These are phyloP conservation scores for Mirza zaza DNA, from an alignment of 2,113 vertebrate genomes.

Conservation along the genomic window DNA sequence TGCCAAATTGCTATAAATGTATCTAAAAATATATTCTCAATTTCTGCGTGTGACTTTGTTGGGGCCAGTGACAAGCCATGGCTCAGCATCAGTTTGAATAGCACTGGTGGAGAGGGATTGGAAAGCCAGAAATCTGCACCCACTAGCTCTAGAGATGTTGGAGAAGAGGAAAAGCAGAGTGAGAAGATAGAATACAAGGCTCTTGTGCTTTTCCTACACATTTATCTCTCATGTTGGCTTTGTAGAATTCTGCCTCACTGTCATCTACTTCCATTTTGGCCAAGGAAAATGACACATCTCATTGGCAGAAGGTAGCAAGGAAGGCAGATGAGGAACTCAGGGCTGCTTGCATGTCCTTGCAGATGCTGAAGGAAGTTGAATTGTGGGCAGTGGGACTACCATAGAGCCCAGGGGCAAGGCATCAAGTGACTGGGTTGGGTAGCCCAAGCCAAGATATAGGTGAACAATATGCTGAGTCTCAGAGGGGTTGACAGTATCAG, in stretches of 20 bases:
- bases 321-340: background rate
- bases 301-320: background rate
- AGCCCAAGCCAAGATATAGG: background rate
- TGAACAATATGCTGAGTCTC: background rate
- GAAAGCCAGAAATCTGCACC: background rate
- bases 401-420: background rate
- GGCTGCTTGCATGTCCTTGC: background rate
- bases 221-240: background rate
- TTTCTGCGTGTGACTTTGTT: background rate
- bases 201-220: background rate
- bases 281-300: background rate
- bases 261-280: background rate
- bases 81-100: background rate
- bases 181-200: background rate
- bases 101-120: background rate
- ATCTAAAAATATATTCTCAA: background rate
- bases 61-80: background rate
- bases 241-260: background rate
- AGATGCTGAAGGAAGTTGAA: background rate
- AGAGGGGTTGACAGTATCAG: background rate
- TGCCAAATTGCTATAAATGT: background rate
- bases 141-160: background rate
- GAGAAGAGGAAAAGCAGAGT: background rate
- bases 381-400: background rate
- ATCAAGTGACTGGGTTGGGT: background rate